Evolutionary conservation across 2,888 invertebrate genomes (phyloP).

Genomic region (Anthophora plumipes): DNA sequence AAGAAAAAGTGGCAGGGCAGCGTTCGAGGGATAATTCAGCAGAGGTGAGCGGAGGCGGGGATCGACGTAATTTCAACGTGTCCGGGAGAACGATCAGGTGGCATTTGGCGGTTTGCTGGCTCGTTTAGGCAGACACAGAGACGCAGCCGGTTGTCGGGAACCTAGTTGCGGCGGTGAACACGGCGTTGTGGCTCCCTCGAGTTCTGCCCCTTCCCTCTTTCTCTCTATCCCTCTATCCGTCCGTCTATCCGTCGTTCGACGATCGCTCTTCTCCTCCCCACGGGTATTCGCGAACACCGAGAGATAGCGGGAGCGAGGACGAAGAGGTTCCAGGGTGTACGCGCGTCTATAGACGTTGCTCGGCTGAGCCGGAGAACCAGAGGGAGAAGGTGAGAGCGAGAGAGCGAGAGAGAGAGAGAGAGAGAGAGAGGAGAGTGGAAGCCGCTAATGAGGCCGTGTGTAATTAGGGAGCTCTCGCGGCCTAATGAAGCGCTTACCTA

Average conservation of each 20-base stretch:
- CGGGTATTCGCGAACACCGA: slow-evolving; percentile 63
- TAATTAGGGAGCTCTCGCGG: slow-evolving; percentile 85
- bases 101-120: slow-evolving; percentile 77
- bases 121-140: slow-evolving; percentile 72
- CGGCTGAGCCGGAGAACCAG: slow-evolving; percentile 1
- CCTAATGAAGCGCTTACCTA: slow-evolving; percentile 85
- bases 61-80: slow-evolving; percentile 63
- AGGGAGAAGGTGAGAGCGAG: slow-evolving; percentile 14
- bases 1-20: not conserved
- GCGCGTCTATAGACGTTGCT: slow-evolving; percentile 55
- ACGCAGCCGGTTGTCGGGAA: slow-evolving; percentile 72
- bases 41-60: slow-evolving; percentile 10
- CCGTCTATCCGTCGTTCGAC: slow-evolving; percentile 35
- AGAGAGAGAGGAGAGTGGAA: slow-evolving; percentile 73
- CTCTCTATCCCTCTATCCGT: slow-evolving; percentile 51
- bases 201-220: slow-evolving; percentile 50
- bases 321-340: slow-evolving; percentile 74
- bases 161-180: slow-evolving; percentile 79
- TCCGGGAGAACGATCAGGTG: slow-evolving; percentile 71
- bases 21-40: slow-evolving; percentile 31
- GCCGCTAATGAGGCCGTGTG: slow-evolving; percentile 84
- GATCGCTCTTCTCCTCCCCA: slow-evolving; percentile 29
- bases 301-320: slow-evolving; percentile 69
- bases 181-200: slow-evolving; percentile 76
- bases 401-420: slow-evolving; percentile 30